Percentiles rank a stretch among this genome's conserved stretches.
Conservation (phyloP, 2,113 vertebrate species). For the Carassius carassius region DNA sequence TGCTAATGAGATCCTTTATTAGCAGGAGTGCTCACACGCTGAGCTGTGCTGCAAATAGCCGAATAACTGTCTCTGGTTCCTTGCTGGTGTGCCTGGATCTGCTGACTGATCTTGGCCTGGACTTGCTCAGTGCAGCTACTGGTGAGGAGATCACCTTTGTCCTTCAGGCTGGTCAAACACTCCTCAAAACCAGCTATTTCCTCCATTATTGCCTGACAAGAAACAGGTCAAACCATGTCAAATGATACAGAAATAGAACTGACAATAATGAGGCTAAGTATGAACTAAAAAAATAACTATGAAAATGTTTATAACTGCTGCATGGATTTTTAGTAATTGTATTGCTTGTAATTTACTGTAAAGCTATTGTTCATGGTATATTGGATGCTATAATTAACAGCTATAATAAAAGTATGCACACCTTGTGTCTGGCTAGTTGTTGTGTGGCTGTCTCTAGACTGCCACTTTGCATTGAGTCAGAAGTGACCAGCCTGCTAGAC, state of each 20-base stretch:
- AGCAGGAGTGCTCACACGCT: slow-evolving; percentile 81
- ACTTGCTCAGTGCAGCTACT: slow-evolving; percentile 85
- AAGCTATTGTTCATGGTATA: not conserved
- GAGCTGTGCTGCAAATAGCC: slow-evolving; percentile 94
- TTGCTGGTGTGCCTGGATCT: slow-evolving; percentile 87
- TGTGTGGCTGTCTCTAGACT: slow-evolving; percentile 89
- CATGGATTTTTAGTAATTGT: not conserved
- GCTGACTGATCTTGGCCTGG: slow-evolving; percentile 88
- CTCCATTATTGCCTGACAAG: slow-evolving; percentile 91
- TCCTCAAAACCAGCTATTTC: slow-evolving; percentile 95
- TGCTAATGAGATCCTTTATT: not conserved
- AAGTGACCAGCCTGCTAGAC: slow-evolving; percentile 89
- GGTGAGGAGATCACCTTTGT: slow-evolving; percentile 83
- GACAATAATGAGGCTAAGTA: not conserved
- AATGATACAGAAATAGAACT: not conserved
- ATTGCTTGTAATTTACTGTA: not conserved
- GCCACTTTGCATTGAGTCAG: slow-evolving; percentile 82
- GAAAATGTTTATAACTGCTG: not conserved
- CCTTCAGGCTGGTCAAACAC: slow-evolving; percentile 81
- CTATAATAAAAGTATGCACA: slow-evolving; percentile 54
- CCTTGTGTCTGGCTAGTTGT: slow-evolving; percentile 94
- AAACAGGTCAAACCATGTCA: not conserved
- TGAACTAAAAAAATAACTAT: not conserved
- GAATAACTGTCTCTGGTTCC: slow-evolving; percentile 94
- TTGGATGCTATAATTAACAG: not conserved